Evolutionary conservation across 2,113 vertebrate species (phyloP).

Genomic region (Prunella himalayana): DNA sequence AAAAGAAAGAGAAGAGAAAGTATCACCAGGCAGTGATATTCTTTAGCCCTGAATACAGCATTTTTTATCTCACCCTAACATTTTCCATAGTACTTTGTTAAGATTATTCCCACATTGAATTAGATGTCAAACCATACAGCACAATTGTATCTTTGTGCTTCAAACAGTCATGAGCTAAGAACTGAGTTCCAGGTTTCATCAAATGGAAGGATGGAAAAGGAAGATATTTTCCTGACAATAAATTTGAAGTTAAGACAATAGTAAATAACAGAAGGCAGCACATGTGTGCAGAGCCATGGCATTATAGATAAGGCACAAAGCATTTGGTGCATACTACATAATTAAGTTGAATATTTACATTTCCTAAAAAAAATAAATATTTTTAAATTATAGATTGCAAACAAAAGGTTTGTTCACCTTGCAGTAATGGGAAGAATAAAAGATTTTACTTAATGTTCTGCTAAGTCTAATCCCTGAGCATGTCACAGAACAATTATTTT

Average conservation of each 20-base stretch:
- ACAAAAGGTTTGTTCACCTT: not conserved
- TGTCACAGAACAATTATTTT: not conserved
- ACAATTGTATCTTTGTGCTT: not conserved
- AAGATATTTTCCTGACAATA: not conserved
- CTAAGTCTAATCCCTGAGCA: not conserved
- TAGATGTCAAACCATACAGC: not conserved
- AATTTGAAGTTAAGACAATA: constrained; percentile 1
- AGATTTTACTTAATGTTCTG: not conserved
- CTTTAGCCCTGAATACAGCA: not conserved
- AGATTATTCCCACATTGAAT: not conserved
- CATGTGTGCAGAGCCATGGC: not conserved
- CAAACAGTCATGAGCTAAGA: not conserved
- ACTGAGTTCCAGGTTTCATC: not conserved
- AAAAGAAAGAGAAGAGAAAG: not conserved
- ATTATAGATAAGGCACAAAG: not conserved
- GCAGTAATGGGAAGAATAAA: not conserved
- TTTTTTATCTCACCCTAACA: not conserved
- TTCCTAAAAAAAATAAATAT: not conserved
- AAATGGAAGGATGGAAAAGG: not conserved
- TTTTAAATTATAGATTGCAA: not conserved
- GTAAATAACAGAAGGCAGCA: not conserved
- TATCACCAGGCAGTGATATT: not conserved
- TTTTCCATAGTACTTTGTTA: not conserved
- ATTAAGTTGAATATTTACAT: not conserved
- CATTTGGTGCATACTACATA: not conserved